A percentile compares a stretch with the other conserved stretches of the same genome.
Conservation (phyloP, 2,113 vertebrate species). For the Oncorhynchus tshawytscha region DNA sequence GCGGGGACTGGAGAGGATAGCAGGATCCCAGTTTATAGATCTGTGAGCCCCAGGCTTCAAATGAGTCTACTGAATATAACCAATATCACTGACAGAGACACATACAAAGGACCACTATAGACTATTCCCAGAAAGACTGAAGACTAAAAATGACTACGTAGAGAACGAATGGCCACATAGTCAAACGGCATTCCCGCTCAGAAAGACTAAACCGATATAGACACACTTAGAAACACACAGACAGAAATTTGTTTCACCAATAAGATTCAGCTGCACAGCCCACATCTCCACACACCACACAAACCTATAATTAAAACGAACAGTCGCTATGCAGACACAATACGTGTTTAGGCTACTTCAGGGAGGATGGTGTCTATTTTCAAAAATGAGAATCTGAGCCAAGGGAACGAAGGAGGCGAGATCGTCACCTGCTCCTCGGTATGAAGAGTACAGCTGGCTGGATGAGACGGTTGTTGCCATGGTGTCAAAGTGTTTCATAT, state of each 20-base stretch:
- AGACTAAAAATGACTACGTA: constrained; percentile 11
- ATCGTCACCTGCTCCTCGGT: background rate
- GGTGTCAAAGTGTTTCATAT: constrained; percentile 1
- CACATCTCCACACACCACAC: too few relatives aligned
- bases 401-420: background rate
- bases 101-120: constrained; percentile 16
- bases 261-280: too few relatives aligned
- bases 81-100: constrained; percentile 40
- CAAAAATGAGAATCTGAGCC: background rate
- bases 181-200: background rate
- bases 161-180: background rate
- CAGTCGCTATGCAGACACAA: too few relatives aligned
- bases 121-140: background rate
- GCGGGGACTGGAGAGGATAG: background rate
- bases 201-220: background rate
- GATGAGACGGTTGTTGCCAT: constrained; percentile 7
- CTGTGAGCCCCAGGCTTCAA: constrained; percentile 38
- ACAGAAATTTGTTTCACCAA: too few relatives aligned
- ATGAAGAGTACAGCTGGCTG: background rate
- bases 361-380: too few relatives aligned
- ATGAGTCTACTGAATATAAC: constrained; percentile 34
- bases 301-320: too few relatives aligned
- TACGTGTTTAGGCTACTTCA: too few relatives aligned
- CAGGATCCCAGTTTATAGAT: constrained; percentile 21
- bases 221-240: background rate